phyloP scores from a whole-genome alignment of 30 jellyfish, hydroid and myxozoan species.

The Turritopsis rubra region DNA sequence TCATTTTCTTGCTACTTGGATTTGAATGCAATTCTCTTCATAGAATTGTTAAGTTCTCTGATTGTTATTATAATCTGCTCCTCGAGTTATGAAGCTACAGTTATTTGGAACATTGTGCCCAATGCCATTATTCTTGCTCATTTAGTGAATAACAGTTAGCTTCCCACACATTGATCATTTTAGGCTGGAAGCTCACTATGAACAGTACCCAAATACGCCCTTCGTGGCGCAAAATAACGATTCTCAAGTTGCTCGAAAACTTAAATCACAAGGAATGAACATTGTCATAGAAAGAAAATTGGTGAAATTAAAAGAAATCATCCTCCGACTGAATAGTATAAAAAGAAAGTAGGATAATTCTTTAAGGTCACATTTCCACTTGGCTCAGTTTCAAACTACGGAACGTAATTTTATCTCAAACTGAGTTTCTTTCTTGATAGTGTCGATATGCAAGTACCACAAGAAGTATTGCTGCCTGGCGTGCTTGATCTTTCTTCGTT shows the following conservation, averaged over 20 bases:
- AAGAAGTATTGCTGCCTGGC: constrained; percentile 51
- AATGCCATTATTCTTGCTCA: no score
- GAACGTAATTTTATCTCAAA: no score
- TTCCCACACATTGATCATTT: no score
- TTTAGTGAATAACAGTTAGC: no score
- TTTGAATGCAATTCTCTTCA: no score
- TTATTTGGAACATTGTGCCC: no score
- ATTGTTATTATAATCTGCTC: no score
- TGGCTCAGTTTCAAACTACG: no score
- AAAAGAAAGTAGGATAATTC: constrained; percentile 42
- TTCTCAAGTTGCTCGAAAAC: constrained; percentile 50
- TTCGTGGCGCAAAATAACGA: constrained; percentile 26
- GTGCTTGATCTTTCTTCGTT: constrained; percentile 53
- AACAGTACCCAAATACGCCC: neutral
- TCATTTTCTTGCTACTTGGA: no score
- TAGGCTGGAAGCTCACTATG: constrained; percentile 34
- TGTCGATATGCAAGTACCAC: constrained; percentile 51
- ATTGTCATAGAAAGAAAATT: constrained; percentile 58
- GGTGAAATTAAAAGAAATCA: constrained; percentile 54
- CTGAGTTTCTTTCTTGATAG: constrained; percentile 34
- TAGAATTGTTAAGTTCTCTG: no score
- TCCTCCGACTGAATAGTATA: constrained; percentile 40
- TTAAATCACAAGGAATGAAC: constrained; percentile 86
- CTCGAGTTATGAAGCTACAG: no score
- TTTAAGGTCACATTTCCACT: no score